Evolutionary conservation across 1,140 invertebrate species (phyloP), one percentile per base, ranked within the genome.

Genomic region (Propsilocerus akamusi): DNA sequence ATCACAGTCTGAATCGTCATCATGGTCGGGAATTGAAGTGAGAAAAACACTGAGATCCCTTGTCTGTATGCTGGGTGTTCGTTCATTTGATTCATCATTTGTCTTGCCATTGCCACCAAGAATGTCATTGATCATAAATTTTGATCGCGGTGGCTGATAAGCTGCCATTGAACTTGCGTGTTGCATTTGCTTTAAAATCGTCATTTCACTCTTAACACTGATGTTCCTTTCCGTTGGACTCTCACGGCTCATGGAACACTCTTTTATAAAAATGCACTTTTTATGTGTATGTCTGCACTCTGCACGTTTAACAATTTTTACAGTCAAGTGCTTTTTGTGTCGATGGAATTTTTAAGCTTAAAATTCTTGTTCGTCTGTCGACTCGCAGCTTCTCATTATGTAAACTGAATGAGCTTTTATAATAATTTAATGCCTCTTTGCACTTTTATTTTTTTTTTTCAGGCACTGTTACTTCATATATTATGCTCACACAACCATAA

Each of bases 91-190:
- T 37, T 7, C 14, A 17, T n/a, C 5, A 41, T 41, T 41, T 7
- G 22, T 20, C 22, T 41, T 41, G 5, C 69, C 65, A 54, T 72
- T 75, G 5, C 72, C 75, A 46, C 78, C 79, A 49, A 83, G 66
- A 50, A 85, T 83, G 55, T 85, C 81, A 34, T 79, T 83, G 66
- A 83, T 83, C 81, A 83, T 83, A 64, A 83, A 85, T 32, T 80
- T 69, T 20, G 80, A 82, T 47, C 80, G 71, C 46, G 80, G 73
- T 32, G 75, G 73, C 68, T 69, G 73, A 55, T 71, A 71, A 49
- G 72, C 72, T 28, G 68, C 58, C 49, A 56, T 53, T 2, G 55
- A 54, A 3, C 67, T 30, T 10, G 11, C 14, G 28, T 30, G 14
- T 7, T 14, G 17, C 22, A 20, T 20, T 41, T 41, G 34, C 17